Conservation (phyloP, 1,140 invertebrate species). For the Protaetia brevitarsis region DNA sequence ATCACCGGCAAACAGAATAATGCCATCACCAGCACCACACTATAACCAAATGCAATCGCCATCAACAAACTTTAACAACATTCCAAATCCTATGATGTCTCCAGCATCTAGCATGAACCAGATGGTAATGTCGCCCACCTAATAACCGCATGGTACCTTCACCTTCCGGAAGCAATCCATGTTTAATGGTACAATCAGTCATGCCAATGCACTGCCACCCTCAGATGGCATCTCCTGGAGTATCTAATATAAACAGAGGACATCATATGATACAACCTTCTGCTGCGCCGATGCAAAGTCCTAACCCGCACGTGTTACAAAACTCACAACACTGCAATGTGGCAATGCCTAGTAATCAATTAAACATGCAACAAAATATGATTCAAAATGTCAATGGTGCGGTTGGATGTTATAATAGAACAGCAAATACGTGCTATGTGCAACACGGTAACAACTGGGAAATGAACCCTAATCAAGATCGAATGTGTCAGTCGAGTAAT, state of each 20-base stretch:
- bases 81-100: constrained; percentile 36
- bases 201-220: constrained; percentile 36
- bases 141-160: not conserved
- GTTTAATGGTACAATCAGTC: constrained; percentile 23
- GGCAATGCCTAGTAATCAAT: constrained; percentile 29
- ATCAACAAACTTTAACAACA: constrained; percentile 32
- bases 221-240: constrained; percentile 35
- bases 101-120: constrained; percentile 31
- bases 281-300: constrained; percentile 16
- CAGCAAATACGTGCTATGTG: constrained; percentile 29
- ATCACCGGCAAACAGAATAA: constrained; percentile 27
- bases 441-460: constrained; percentile 29
- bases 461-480: constrained; percentile 23
- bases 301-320: constrained; percentile 26
- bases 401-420: constrained; percentile 27
- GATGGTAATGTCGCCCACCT: constrained; percentile 28
- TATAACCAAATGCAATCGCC: constrained; percentile 29
- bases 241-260: constrained; percentile 18
- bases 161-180: constrained; percentile 18
- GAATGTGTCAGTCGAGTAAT: constrained; percentile 29
- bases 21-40: constrained; percentile 26
- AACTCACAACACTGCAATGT: constrained; percentile 28
- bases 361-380: constrained; percentile 38
- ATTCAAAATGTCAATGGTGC: constrained; percentile 35
- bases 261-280: constrained; percentile 8